Percentiles rank a stretch among this genome's conserved stretches.
These are phyloP conservation scores for Atta colombica DNA, from an alignment of 1,140 invertebrate species.

Conservation along the genomic window DNA sequence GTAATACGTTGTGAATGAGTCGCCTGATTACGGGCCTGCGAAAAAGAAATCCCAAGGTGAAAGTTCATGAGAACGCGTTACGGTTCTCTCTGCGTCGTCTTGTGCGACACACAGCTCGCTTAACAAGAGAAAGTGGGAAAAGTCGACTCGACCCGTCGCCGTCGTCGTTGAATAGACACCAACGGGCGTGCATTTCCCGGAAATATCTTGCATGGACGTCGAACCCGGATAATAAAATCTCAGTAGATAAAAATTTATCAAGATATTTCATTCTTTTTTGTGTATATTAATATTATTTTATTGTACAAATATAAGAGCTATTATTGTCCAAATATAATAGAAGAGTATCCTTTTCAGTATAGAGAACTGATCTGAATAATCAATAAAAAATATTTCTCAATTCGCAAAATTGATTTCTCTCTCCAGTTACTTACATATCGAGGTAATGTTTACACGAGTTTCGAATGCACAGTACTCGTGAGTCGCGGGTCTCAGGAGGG, in stretches of 20 bases:
- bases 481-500: background rate
- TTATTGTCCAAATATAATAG: background rate
- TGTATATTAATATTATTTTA: background rate
- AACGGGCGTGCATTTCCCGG: constrained; percentile 51
- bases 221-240: constrained; percentile 14
- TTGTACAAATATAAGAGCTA: background rate
- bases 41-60: constrained; percentile 75
- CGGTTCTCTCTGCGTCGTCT: constrained; percentile 17
- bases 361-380: background rate
- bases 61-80: constrained; percentile 73
- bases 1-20: constrained; percentile 50
- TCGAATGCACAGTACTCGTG: background rate
- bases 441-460: background rate
- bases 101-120: background rate
- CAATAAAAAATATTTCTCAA: constrained; percentile 8
- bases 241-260: background rate
- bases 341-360: too few relatives aligned
- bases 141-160: background rate
- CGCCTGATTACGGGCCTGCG: background rate
- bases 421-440: background rate
- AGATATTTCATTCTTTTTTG: background rate
- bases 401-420: constrained; percentile 2
- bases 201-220: constrained; percentile 49
- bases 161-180: constrained; percentile 51
- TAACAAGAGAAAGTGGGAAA: too few relatives aligned